Base-by-base conservation (phyloP, 2,888 invertebrate genomes). In the Acrocyrtus sp. region DNA sequence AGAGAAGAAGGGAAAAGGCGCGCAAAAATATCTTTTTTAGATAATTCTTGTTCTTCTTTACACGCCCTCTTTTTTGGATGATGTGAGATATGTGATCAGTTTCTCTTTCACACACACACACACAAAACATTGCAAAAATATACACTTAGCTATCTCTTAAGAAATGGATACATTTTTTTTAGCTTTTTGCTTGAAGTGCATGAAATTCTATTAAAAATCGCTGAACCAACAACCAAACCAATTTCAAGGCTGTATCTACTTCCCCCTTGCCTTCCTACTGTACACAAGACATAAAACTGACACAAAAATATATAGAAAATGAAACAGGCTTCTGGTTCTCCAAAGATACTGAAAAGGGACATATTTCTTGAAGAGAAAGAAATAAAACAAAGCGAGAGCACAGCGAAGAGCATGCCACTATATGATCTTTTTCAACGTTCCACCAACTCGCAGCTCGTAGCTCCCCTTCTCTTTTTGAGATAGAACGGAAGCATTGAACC, bases 181-280 rank as follows among this genome's bases (percentile, higher is more conserved):
- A n/a, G n/a, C 34, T 34, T 34, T 34, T 15, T 62, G 19, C 39
- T 34, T 8, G 17, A 26, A 62, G 68, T 47, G 60, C 60, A 62
- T 61, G 62, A 70, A 70, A 70, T 63, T 70, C 70, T 63, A 70
- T 70, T 70, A 70, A 70, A 70, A 70, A 70, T 70, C 63, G 57
- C 63, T 70, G 70, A 70, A 58, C 63, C 70, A 57, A 45, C 51
- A 51, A 50, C 15, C 21, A 50, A 63, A 57, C 70, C 63, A 63
- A 57, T 70, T 70, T 70, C 63, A 70, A 70, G 70, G 63, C 51
- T 70, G 63, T 51, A 53, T 54, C 45, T n/a, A 8, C 17, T 3
- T n/a, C n/a, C n/a, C n/a, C n/a, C n/a, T n/a, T n/a, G n/a, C n/a
- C n/a, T n/a, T n/a, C n/a, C n/a, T n/a, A n/a, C n/a, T n/a, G n/a